phyloP scores from a whole-genome alignment of 2,113 vertebrate species.

The Amia ocellicauda region DNA sequence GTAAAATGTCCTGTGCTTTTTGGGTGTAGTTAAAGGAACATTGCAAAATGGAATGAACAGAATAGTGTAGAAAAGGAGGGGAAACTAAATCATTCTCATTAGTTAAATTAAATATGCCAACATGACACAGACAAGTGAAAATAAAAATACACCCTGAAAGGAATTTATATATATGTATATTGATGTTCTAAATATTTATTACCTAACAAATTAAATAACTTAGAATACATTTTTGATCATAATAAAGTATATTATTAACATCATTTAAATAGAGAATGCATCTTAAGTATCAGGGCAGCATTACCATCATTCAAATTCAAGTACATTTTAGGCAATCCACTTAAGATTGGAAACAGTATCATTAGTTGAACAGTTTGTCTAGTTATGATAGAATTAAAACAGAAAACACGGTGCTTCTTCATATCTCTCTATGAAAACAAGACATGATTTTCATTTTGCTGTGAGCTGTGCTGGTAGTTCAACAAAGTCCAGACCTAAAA shows the following conservation, averaged over 20 bases:
- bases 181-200: conserved; percentile 57
- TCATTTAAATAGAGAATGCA: conserved; percentile 71
- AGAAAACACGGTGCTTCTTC: conserved; percentile 3
- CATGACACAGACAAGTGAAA: no score
- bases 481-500: conserved; percentile 22
- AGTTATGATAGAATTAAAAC: conserved; percentile 22
- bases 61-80: no score
- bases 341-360: conserved; percentile 25
- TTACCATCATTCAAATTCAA: conserved; percentile 36
- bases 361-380: conserved; percentile 20
- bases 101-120: no score
- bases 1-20: no score
- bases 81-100: no score
- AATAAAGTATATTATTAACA: conserved; percentile 72
- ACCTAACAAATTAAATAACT: conserved; percentile 74
- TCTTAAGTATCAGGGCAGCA: conserved; percentile 44
- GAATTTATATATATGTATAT: no score
- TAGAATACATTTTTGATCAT: conserved; percentile 70
- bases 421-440: not conserved
- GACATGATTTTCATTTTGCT: conserved; percentile 14
- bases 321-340: conserved; percentile 30
- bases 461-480: conserved; percentile 25
- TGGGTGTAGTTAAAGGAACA: no score
- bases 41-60: no score
- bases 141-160: no score